These are phyloP conservation scores for Seriola quinqueradiata DNA, from an alignment of 2,113 vertebrate species.

Conservation along the genomic window DNA sequence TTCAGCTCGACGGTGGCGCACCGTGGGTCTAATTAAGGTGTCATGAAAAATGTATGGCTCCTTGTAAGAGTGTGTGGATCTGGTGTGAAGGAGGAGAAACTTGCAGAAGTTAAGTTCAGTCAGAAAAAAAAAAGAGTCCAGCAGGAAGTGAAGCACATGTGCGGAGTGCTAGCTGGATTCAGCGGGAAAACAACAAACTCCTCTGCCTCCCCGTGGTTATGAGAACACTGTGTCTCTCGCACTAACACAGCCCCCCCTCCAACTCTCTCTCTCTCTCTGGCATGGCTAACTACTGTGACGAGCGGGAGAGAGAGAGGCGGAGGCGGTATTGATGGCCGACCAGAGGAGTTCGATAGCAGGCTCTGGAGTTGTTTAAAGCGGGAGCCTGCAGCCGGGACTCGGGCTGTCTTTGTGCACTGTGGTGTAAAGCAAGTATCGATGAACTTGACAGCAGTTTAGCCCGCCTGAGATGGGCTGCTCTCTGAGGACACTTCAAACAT, in stretches of 20 bases:
- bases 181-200: background rate
- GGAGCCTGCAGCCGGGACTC: slow-evolving; percentile 54
- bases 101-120: background rate
- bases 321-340: slow-evolving; percentile 63
- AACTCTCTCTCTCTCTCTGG: slow-evolving; percentile 3
- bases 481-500: slow-evolving; percentile 60
- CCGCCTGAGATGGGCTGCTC: slow-evolving; percentile 64
- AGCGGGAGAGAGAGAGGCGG: slow-evolving; percentile 27
- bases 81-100: slow-evolving; percentile 43
- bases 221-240: slow-evolving; percentile 18
- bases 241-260: slow-evolving; percentile 1
- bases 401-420: slow-evolving; percentile 75
- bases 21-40: slow-evolving; percentile 52
- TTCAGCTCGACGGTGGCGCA: slow-evolving; percentile 8
- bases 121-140: slow-evolving; percentile 17
- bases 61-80: slow-evolving; percentile 16
- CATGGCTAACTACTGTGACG: slow-evolving; percentile 56
- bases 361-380: slow-evolving; percentile 60
- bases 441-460: slow-evolving; percentile 81
- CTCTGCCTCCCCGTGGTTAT: slow-evolving; percentile 23
- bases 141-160: background rate
- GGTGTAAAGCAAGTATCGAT: slow-evolving; percentile 75
- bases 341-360: slow-evolving; percentile 63
- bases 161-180: slow-evolving; percentile 11
- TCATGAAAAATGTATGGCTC: slow-evolving; percentile 47